phyloP scores from a whole-genome alignment of 2,888 invertebrate species.

The Galeopsomyia nigrocyanea region DNA sequence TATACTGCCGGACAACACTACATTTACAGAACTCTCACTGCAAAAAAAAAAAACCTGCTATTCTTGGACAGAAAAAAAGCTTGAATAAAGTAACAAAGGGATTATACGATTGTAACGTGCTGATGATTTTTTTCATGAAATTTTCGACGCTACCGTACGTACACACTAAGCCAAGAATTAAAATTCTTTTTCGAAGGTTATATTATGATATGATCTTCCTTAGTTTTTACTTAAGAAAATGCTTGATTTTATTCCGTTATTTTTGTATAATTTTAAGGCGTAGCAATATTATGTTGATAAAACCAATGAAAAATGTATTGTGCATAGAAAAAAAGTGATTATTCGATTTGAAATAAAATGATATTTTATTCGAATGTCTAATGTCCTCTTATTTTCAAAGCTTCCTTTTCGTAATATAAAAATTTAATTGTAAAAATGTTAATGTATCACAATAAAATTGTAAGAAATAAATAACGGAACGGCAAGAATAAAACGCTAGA shows the following conservation, averaged over 20 bases:
- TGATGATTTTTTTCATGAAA: constrained; percentile 35
- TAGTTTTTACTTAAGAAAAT: constrained; percentile 37
- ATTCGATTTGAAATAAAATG: constrained; percentile 48
- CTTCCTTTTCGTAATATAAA: too few relatives aligned
- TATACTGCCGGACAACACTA: constrained; percentile 17
- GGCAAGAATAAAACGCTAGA: too few relatives aligned
- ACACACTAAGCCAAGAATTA: constrained; percentile 24
- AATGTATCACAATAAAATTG: too few relatives aligned
- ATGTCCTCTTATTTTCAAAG: neutral
- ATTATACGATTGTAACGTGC: constrained; percentile 41
- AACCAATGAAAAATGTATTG: constrained; percentile 44
- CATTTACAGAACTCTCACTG: constrained; percentile 19
- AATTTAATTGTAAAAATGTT: too few relatives aligned
- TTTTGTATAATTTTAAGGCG: constrained; percentile 48
- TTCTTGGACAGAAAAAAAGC: neutral
- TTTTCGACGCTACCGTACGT: constrained; percentile 24
- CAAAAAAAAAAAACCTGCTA: constrained; percentile 10
- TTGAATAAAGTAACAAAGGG: constrained; percentile 13
- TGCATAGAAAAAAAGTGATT: constrained; percentile 46
- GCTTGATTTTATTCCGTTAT: constrained; percentile 47
- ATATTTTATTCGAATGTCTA: constrained; percentile 42
- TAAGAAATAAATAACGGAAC: too few relatives aligned
- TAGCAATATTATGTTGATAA: constrained; percentile 45
- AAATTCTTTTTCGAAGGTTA: constrained; percentile 24
- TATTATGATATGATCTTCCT: constrained; percentile 22